These are phyloP conservation scores for Cygnus buccinator DNA, from an alignment of 2,113 vertebrate species.

Conservation along the genomic window DNA sequence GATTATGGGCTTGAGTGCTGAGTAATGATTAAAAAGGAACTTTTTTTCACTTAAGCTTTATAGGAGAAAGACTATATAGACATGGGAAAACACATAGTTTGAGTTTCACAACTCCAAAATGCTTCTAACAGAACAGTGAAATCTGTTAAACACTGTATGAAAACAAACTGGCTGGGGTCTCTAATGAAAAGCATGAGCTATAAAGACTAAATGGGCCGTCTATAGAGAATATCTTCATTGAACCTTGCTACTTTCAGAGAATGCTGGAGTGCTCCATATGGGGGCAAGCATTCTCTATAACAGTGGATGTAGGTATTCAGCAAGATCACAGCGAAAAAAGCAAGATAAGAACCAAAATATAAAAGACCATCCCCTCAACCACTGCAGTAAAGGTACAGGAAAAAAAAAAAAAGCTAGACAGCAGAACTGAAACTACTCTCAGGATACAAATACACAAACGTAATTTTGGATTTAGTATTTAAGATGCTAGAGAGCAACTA, in stretches of 20 bases:
- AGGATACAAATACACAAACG: neutral
- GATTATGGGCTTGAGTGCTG: neutral
- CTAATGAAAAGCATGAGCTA: neutral
- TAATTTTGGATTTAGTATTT: neutral
- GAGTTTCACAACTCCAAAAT: neutral
- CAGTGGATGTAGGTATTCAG: neutral
- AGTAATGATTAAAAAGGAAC: neutral
- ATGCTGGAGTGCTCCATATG: neutral
- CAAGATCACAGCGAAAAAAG: neutral
- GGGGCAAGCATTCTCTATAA: neutral
- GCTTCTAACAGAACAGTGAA: neutral
- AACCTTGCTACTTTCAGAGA: neutral
- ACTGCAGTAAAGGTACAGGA: neutral
- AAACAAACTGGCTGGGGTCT: neutral
- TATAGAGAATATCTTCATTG: neutral
- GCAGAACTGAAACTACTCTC: neutral
- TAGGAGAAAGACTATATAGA: neutral
- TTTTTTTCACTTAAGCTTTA: neutral
- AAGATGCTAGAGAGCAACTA: neutral
- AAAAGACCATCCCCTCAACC: neutral
- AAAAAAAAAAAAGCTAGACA: neutral
- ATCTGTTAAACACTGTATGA: neutral
- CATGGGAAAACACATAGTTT: neutral
- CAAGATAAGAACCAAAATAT: neutral
- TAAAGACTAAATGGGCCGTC: neutral